phyloP scores from a whole-genome alignment of 2,797 vertebrate species.

The Lepus townsendii region DNA sequence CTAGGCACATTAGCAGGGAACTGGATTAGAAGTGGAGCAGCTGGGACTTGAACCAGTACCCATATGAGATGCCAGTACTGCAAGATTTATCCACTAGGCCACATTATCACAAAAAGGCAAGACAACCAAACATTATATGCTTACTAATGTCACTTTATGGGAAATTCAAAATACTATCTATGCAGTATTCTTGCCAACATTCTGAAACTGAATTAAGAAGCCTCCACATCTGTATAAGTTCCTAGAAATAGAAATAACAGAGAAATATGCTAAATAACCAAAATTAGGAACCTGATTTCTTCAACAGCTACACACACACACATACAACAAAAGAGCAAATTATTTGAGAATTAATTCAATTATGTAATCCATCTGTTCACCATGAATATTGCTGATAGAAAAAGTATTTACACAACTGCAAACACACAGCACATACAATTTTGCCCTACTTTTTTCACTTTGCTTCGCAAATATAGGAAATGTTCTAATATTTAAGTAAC shows the following conservation, averaged over 20 bases:
- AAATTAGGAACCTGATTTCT: neutral
- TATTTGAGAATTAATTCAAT: conserved; percentile 56
- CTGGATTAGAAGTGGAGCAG: too few species aligned
- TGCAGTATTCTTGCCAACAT: neutral
- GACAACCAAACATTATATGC: neutral
- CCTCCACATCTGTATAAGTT: neutral
- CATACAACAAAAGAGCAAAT: neutral
- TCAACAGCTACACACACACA: neutral
- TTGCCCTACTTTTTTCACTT: neutral
- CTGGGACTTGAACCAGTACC: too few species aligned
- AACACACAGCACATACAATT: neutral
- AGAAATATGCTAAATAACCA: conserved; percentile 9
- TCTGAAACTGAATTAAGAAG: conserved; percentile 16
- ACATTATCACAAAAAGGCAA: neutral
- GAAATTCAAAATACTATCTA: neutral
- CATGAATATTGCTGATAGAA: neutral
- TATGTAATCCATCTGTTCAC: conserved; percentile 21
- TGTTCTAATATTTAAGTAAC: neutral
- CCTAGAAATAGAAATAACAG: neutral
- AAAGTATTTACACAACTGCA: neutral
- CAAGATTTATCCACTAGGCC: too few species aligned
- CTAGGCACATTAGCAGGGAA: too few species aligned
- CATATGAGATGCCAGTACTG: too few species aligned
- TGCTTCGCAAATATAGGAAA: neutral
- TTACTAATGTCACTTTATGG: neutral